These are phyloP conservation scores for Oostethus manadensis DNA, from an alignment of 2,113 vertebrate genomes.

Conservation along the genomic window DNA sequence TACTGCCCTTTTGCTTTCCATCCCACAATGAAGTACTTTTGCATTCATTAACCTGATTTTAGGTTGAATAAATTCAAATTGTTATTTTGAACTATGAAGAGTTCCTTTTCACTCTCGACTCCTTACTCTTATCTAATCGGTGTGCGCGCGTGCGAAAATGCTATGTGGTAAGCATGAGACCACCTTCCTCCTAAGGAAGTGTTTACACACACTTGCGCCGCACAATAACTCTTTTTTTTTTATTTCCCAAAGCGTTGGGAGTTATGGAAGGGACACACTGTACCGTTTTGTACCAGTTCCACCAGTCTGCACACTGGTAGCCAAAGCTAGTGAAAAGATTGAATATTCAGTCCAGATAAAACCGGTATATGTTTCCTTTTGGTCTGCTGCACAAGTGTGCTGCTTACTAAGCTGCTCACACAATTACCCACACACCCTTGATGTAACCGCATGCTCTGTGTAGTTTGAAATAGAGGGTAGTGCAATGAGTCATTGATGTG, in stretches of 20 bases:
- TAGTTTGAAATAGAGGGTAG: no score
- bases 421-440: no score
- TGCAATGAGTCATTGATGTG: no score
- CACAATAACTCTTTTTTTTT: conserved; percentile 55
- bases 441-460: no score
- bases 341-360: no score
- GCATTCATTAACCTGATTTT: background rate
- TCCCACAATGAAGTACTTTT: background rate
- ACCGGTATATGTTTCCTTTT: no score
- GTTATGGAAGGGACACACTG: conserved; percentile 39
- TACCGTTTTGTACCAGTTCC: conserved; percentile 22
- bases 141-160: conserved; percentile 24
- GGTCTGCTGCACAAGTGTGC: no score
- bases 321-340: background rate
- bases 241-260: conserved; percentile 52
- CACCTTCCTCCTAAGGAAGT: conserved; percentile 45
- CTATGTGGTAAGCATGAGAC: conserved; percentile 18
- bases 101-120: background rate
- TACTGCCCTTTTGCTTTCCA: background rate
- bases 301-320: conserved; percentile 17
- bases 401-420: no score
- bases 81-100: background rate
- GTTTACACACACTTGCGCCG: conserved; percentile 48
- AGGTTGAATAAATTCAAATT: no score
- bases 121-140: conserved; percentile 3